A percentile compares a stretch with the other conserved stretches of the same genome.
Conservation (phyloP, 2,113 vertebrate species). For the Dromaius novaehollandiae region DNA sequence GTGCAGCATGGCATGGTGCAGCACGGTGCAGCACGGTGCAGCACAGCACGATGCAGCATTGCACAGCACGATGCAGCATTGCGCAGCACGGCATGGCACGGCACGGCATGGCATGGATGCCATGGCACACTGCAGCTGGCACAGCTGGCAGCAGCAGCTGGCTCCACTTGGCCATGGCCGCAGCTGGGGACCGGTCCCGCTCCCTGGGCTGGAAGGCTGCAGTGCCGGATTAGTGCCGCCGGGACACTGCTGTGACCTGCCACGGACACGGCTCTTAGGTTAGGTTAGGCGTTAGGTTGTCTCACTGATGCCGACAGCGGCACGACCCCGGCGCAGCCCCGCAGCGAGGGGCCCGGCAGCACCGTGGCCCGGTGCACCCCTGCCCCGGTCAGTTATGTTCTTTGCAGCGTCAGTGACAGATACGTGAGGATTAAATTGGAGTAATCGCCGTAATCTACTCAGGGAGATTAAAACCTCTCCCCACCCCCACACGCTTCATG, state of each 20-base stretch:
- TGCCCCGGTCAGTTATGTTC: slow-evolving; percentile 32
- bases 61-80: too few relatives aligned
- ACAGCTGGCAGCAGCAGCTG: too few relatives aligned
- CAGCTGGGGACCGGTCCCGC: background rate
- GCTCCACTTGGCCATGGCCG: too few relatives aligned
- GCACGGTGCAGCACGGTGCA: too few relatives aligned
- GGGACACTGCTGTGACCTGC: background rate
- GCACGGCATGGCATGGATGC: too few relatives aligned
- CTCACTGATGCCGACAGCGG: fast-evolving
- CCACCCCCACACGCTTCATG: slow-evolving; percentile 26
- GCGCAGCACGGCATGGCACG: too few relatives aligned
- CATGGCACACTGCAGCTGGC: too few relatives aligned
- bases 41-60: too few relatives aligned
- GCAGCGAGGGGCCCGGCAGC: fast-evolving
- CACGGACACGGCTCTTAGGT: too few relatives aligned
- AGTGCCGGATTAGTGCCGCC: background rate
- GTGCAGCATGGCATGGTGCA: too few relatives aligned
- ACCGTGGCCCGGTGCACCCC: fast-evolving
- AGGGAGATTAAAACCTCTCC: slow-evolving; percentile 67
- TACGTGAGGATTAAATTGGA: slow-evolving; percentile 66
- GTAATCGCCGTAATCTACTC: slow-evolving; percentile 78
- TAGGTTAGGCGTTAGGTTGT: background rate
- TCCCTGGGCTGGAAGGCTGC: background rate
- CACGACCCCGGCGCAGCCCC: fast-evolving
- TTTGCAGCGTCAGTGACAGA: slow-evolving; percentile 76